Conservation (phyloP, 2,797 vertebrate species). For the Dipus sagitta region DNA sequence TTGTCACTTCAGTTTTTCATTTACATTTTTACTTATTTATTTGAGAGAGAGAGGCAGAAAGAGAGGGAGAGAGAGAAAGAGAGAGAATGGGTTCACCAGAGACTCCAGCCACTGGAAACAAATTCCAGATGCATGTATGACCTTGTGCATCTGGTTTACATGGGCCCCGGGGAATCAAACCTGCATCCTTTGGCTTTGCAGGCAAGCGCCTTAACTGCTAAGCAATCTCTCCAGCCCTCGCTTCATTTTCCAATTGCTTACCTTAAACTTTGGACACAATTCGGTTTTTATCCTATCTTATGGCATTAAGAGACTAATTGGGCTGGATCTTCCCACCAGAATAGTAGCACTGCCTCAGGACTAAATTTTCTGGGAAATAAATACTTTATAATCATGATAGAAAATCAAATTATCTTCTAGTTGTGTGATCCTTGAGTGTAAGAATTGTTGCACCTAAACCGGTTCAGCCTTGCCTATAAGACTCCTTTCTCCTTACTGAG, state of each 20-base stretch:
- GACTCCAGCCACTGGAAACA: too few relatives aligned
- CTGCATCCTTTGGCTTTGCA: too few relatives aligned
- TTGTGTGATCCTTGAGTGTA: not conserved
- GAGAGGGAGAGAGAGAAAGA: too few relatives aligned
- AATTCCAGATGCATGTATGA: too few relatives aligned
- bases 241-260: conserved; percentile 17
- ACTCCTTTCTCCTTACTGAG: conserved; percentile 4
- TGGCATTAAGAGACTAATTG: not conserved
- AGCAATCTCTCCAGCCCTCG: too few relatives aligned
- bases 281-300: not conserved
- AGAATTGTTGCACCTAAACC: conserved; percentile 50
- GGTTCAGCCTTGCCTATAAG: not conserved
- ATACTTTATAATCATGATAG: conserved; percentile 26
- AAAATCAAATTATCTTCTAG: conserved; percentile 52
- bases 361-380: conserved; percentile 26
- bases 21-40: too few relatives aligned
- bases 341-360: not conserved
- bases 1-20: too few relatives aligned
- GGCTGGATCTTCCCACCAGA: not conserved
- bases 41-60: too few relatives aligned
- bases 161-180: too few relatives aligned
- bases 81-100: too few relatives aligned
- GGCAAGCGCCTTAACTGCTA: too few relatives aligned
- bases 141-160: too few relatives aligned
- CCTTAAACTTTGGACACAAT: not conserved